Percentiles rank a stretch among this genome's conserved stretches.
phyloP scores from a whole-genome alignment of 1,140 invertebrate genomes.

The Apocrypta bakeri region DNA sequence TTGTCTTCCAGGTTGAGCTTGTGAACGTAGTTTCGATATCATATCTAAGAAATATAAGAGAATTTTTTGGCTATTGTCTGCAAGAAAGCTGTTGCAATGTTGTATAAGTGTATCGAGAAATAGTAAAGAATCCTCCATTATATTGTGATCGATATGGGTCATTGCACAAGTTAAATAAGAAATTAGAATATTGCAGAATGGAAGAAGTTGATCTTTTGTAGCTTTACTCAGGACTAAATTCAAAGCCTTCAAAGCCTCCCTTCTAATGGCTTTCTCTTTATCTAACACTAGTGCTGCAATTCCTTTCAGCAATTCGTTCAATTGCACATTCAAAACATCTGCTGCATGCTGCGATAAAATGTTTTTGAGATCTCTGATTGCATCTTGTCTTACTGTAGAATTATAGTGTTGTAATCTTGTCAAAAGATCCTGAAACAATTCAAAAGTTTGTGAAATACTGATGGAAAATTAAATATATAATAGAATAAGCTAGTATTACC shows the following conservation, averaged over 20 bases:
- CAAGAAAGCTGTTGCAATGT: conserved; percentile 78
- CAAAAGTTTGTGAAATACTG: background rate
- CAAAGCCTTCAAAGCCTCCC: conserved; percentile 81
- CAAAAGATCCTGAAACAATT: conserved; percentile 79
- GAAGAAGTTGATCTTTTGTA: conserved; percentile 72
- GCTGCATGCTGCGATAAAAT: conserved; percentile 77
- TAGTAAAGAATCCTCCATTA: conserved; percentile 87
- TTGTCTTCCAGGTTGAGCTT: conserved; percentile 78
- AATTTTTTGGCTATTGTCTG: conserved; percentile 80
- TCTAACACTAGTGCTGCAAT: conserved; percentile 83
- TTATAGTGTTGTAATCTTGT: conserved; percentile 87
- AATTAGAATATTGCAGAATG: conserved; percentile 84
- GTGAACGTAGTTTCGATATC: conserved; percentile 81
- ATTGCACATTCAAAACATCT: conserved; percentile 76
- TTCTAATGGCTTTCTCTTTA: conserved; percentile 81
- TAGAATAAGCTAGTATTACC: conserved; percentile 64
- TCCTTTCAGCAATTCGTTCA: conserved; percentile 81
- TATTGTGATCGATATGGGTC: conserved; percentile 86
- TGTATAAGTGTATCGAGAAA: conserved; percentile 83
- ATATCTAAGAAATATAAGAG: conserved; percentile 86
- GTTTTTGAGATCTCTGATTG: conserved; percentile 82
- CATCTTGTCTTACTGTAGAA: conserved; percentile 80
- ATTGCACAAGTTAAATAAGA: conserved; percentile 89
- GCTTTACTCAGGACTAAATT: conserved; percentile 78
- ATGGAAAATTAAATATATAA: background rate